phyloP scores from a whole-genome alignment of 2,888 invertebrate species.

The Xestia ashworthii region DNA sequence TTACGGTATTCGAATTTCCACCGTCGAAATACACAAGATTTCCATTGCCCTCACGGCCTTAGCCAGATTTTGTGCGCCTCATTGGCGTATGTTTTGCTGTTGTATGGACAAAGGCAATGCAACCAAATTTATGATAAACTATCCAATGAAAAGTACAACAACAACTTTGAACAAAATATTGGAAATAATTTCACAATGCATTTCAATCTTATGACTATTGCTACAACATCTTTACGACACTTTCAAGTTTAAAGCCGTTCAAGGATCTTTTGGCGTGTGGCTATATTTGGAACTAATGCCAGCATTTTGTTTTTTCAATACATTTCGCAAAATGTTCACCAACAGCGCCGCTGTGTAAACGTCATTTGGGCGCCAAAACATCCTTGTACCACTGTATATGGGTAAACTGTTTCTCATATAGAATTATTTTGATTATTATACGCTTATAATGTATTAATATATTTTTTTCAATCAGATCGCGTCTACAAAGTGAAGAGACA shows the following conservation, averaged over 20 bases:
- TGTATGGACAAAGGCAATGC: neutral
- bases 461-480: slow-evolving; percentile 36
- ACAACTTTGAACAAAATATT: slow-evolving; percentile 7
- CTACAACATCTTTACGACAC: slow-evolving; percentile 7
- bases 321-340: neutral
- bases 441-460: slow-evolving; percentile 22
- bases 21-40: neutral
- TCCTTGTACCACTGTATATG: neutral
- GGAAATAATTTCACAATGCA: slow-evolving; percentile 4
- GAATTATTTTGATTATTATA: slow-evolving; percentile 5
- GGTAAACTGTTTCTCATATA: neutral
- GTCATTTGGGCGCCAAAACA: neutral
- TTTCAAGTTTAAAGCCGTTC: slow-evolving; percentile 1
- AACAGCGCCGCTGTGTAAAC: neutral
- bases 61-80: neutral
- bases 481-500: slow-evolving; percentile 5
- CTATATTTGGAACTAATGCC: neutral
- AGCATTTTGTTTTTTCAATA: neutral
- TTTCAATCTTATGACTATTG: slow-evolving; percentile 20
- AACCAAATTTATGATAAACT: neutral
- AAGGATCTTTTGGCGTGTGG: neutral
- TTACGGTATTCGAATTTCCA: neutral
- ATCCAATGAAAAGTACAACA: slow-evolving; percentile 12
- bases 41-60: neutral
- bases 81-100: neutral